These are phyloP conservation scores for Junco hyemalis DNA, from an alignment of 2,113 vertebrate species.

Conservation along the genomic window DNA sequence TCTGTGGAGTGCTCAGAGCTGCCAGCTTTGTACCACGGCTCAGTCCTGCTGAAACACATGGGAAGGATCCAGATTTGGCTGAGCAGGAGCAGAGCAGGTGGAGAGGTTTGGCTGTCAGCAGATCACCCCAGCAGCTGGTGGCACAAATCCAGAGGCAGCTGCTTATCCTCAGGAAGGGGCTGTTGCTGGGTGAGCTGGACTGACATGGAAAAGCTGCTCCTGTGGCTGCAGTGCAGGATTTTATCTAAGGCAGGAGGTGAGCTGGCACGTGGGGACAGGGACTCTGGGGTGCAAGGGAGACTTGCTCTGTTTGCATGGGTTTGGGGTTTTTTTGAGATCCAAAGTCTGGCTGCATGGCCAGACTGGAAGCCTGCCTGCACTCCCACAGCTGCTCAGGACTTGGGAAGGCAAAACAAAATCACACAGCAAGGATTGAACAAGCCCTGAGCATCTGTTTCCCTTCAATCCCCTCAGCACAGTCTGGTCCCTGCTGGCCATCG, in stretches of 20 bases:
- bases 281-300: not conserved
- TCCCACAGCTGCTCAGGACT: slow-evolving; percentile 23
- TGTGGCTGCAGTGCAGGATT: not conserved
- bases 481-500: not conserved
- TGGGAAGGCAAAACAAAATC: not conserved
- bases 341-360: not conserved
- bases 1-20: not conserved
- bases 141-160: slow-evolving; percentile 58
- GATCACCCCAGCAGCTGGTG: slow-evolving; percentile 35
- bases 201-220: not conserved
- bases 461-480: not conserved
- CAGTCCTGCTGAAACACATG: not conserved
- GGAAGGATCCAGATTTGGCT: slow-evolving; percentile 12
- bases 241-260: not conserved
- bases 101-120: slow-evolving; percentile 46
- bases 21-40: not conserved
- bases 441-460: not conserved
- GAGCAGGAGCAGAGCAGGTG: slow-evolving; percentile 42
- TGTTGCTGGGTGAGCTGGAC: not conserved
- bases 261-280: not conserved
- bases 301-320: not conserved
- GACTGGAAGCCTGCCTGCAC: not conserved
- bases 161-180: slow-evolving; percentile 43
- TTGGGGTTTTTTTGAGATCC: not conserved
- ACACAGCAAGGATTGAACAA: not conserved